Conservation (phyloP, 2,797 vertebrate species). For the Miichthys miiuy region DNA sequence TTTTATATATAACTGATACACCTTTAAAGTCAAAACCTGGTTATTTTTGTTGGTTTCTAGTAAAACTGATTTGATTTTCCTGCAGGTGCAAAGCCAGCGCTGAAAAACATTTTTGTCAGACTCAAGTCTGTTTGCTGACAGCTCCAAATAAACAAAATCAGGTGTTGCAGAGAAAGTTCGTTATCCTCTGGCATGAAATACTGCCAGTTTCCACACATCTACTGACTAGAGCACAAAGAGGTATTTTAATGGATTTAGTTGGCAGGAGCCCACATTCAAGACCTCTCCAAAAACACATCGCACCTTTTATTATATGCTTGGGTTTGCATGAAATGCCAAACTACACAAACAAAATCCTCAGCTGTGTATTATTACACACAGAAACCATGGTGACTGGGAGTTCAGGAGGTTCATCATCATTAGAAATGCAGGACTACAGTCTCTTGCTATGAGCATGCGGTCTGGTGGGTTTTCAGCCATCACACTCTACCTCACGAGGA, state of each 20-base stretch:
- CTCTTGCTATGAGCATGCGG: background rate
- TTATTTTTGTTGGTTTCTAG: background rate
- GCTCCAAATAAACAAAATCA: background rate
- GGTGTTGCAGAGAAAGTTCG: background rate
- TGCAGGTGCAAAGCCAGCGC: background rate
- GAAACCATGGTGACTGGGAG: background rate
- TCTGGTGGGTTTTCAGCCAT: slow-evolving; percentile 34
- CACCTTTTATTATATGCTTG: background rate
- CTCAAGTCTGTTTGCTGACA: background rate
- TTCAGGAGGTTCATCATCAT: slow-evolving; percentile 19
- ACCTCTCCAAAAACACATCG: background rate
- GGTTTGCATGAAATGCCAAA: background rate
- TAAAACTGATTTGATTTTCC: background rate
- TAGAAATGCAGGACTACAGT: slow-evolving; percentile 16
- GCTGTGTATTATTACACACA: background rate
- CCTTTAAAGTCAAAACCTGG: background rate
- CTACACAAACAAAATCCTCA: background rate
- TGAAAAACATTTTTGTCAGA: background rate
- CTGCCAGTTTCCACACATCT: background rate
- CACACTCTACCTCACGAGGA: slow-evolving; percentile 6
- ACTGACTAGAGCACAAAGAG: background rate
- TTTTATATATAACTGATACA: background rate
- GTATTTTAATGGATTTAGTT: slow-evolving; percentile 1
- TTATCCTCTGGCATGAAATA: background rate
- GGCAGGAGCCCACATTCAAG: background rate